These are phyloP conservation scores for Hepsetus odoe DNA, from an alignment of 2,113 vertebrate species.

Conservation along the genomic window DNA sequence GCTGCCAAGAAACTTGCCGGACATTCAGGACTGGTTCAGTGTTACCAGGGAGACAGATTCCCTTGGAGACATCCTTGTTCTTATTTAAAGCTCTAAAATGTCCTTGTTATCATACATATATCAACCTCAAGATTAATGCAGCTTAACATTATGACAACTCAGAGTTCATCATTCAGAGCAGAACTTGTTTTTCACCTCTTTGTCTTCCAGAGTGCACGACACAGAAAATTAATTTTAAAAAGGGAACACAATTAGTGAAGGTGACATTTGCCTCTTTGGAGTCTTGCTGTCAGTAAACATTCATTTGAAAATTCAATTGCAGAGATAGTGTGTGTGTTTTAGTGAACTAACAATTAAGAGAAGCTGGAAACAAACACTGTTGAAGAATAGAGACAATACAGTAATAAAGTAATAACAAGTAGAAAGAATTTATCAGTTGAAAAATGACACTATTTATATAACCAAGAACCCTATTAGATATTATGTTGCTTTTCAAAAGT, in stretches of 20 bases:
- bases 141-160: not conserved
- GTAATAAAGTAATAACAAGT: not conserved
- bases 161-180: too few relatives aligned
- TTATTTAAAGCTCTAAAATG: slow-evolving; percentile 2
- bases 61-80: not conserved
- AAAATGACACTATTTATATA: too few relatives aligned
- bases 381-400: not conserved
- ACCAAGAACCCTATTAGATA: too few relatives aligned
- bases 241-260: not conserved
- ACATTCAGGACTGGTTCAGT: not conserved
- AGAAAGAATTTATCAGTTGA: too few relatives aligned
- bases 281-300: not conserved
- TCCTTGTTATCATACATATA: not conserved
- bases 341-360: not conserved
- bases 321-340: not conserved
- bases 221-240: not conserved
- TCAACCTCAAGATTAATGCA: not conserved
- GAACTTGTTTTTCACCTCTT: not conserved
- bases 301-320: not conserved
- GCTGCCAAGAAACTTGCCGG: too few relatives aligned
- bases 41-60: slow-evolving; percentile 17
- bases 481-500: too few relatives aligned
- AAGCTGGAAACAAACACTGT: not conserved
- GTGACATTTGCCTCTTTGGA: slow-evolving; percentile 1
- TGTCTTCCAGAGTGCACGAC: not conserved